Percentiles rank a stretch among this genome's conserved stretches.
These are phyloP conservation scores for Lochmaea capreae DNA, from an alignment of 2,888 invertebrate genomes.

Conservation along the genomic window DNA sequence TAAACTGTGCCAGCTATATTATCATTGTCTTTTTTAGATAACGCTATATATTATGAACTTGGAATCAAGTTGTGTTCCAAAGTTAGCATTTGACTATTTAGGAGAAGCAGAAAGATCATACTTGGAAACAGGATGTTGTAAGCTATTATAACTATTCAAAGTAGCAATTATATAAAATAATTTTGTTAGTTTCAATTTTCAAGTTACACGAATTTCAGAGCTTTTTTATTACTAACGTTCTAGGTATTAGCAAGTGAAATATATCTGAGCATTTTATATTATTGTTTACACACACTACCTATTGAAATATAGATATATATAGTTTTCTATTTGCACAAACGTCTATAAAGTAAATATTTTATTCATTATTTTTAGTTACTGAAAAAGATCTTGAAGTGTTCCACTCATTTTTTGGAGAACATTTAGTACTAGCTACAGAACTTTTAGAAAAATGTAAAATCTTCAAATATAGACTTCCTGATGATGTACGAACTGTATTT, in stretches of 20 bases:
- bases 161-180: too few relatives aligned
- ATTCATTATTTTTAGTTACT: slow-evolving; percentile 67
- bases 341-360: background rate
- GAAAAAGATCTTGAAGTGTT: slow-evolving; percentile 70
- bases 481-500: slow-evolving; percentile 65
- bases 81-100: slow-evolving; percentile 50
- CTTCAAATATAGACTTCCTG: slow-evolving; percentile 66
- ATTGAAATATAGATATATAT: too few relatives aligned
- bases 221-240: too few relatives aligned
- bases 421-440: slow-evolving; percentile 72
- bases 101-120: slow-evolving; percentile 50
- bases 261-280: too few relatives aligned
- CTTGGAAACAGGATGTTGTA: slow-evolving; percentile 50
- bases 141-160: slow-evolving; percentile 24
- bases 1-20: too few relatives aligned
- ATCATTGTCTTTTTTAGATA: too few relatives aligned
- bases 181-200: too few relatives aligned
- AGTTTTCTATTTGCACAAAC: too few relatives aligned
- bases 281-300: too few relatives aligned
- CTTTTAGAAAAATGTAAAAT: slow-evolving; percentile 71
- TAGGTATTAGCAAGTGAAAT: too few relatives aligned
- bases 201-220: too few relatives aligned
- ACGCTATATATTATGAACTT: slow-evolving; percentile 6
- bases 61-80: slow-evolving; percentile 42
- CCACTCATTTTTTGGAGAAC: slow-evolving; percentile 71